These are phyloP conservation scores for Stylophora pistillata DNA, from an alignment of 64 coral and sea anemone species.

Conservation along the genomic window DNA sequence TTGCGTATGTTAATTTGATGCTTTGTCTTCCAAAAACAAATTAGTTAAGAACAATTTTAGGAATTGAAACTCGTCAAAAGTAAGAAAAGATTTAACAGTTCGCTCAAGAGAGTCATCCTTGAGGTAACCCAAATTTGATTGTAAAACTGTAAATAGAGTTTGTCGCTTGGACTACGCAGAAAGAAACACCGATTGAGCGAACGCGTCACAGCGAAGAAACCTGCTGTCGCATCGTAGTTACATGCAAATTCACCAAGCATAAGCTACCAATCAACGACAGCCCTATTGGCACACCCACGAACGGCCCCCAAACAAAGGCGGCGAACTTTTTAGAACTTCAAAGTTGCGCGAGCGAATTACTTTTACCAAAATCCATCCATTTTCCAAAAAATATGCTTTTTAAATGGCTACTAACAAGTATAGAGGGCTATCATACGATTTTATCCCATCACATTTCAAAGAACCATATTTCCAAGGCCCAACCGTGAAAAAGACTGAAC, in stretches of 20 bases:
- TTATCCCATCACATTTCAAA: not conserved
- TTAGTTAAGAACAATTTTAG: no score
- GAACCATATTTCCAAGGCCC: no score
- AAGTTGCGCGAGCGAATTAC: not conserved
- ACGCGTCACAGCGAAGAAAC: no score
- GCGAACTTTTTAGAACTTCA: not conserved
- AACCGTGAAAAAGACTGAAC: not conserved
- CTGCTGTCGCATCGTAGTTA: not conserved
- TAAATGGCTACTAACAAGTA: not conserved
- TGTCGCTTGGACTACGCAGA: no score
- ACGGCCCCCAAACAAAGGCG: constrained; percentile 25
- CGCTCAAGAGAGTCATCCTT: no score
- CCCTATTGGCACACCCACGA: constrained; percentile 70
- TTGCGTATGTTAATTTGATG: no score
- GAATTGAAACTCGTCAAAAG: no score
- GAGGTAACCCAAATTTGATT: no score
- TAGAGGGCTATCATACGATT: not conserved
- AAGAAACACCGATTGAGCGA: no score
- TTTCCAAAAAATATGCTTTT: not conserved
- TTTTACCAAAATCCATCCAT: not conserved
- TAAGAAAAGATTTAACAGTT: no score
- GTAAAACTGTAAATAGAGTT: no score
- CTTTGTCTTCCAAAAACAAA: no score
- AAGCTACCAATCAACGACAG: constrained; percentile 55
- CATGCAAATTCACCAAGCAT: not conserved